These are phyloP conservation scores for Tursiops truncatus DNA, from an alignment of 2,113 vertebrate species.

Conservation along the genomic window DNA sequence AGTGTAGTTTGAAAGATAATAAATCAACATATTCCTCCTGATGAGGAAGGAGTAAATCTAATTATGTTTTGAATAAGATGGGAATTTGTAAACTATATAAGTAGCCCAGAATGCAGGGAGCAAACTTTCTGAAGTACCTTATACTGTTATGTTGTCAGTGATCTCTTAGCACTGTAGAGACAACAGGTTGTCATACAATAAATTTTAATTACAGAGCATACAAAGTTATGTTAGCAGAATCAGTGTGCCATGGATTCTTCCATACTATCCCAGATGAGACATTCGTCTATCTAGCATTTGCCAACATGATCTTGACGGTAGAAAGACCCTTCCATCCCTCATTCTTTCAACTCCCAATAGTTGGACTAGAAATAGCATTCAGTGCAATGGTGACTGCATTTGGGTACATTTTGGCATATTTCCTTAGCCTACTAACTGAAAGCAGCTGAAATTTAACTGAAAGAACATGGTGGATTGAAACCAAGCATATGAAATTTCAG, in stretches of 20 bases:
- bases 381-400: not conserved
- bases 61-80: conserved; percentile 42
- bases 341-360: conserved; percentile 26
- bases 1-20: conserved; percentile 49
- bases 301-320: not conserved
- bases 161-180: not conserved
- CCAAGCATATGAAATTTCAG: conserved; percentile 73
- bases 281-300: conserved; percentile 35
- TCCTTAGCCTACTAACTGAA: conserved; percentile 64
- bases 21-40: not conserved
- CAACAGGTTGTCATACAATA: conserved; percentile 31
- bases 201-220: conserved; percentile 53
- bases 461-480: conserved; percentile 70
- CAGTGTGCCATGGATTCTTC: not conserved
- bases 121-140: not conserved
- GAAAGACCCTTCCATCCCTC: not conserved
- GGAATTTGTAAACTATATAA: not conserved
- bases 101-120: not conserved
- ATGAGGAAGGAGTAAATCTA: not conserved
- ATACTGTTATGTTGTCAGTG: not conserved
- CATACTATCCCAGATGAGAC: not conserved
- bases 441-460: conserved; percentile 74
- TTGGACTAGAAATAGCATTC: conserved; percentile 45
- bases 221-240: conserved; percentile 41
- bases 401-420: conserved; percentile 64